Evolutionary conservation across 2,888 invertebrate genomes (phyloP).

Genomic region (Anaspis maculata): DNA sequence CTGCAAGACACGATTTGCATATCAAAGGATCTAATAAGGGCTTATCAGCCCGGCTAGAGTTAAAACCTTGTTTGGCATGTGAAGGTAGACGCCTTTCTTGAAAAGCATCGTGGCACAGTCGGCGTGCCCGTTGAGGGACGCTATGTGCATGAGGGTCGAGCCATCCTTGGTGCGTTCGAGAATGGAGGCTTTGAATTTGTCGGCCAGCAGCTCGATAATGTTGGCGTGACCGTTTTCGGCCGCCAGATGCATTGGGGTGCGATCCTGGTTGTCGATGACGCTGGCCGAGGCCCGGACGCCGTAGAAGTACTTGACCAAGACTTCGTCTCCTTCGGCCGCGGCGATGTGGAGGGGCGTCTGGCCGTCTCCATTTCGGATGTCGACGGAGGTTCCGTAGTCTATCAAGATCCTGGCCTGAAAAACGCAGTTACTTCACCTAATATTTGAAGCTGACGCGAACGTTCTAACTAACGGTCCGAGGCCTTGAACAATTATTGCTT

Average conservation of each 20-base stretch:
- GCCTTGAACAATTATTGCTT: no score
- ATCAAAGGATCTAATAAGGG: constrained; percentile 12
- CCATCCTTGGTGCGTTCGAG: constrained; percentile 96
- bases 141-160: constrained; percentile 97
- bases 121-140: constrained; percentile 93
- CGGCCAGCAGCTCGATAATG: constrained; percentile 90
- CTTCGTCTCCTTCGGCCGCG: constrained; percentile 92
- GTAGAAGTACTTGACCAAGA: constrained; percentile 90
- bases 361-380: constrained; percentile 88
- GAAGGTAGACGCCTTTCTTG: constrained; percentile 96
- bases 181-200: constrained; percentile 96
- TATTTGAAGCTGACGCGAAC: no score
- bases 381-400: constrained; percentile 87
- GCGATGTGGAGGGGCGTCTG: constrained; percentile 94
- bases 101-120: constrained; percentile 98
- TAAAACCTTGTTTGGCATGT: constrained; percentile 94
- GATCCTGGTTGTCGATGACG: constrained; percentile 91
- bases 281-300: constrained; percentile 91
- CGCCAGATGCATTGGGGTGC: constrained; percentile 95
- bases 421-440: no score
- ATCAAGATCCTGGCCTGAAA: constrained; percentile 68
- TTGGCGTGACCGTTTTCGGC: constrained; percentile 95
- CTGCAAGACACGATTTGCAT: constrained; percentile 42
- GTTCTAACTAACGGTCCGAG: no score
- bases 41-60: no score